Conservation (phyloP, 1,140 invertebrate species). For the Coelopa frigida region DNA sequence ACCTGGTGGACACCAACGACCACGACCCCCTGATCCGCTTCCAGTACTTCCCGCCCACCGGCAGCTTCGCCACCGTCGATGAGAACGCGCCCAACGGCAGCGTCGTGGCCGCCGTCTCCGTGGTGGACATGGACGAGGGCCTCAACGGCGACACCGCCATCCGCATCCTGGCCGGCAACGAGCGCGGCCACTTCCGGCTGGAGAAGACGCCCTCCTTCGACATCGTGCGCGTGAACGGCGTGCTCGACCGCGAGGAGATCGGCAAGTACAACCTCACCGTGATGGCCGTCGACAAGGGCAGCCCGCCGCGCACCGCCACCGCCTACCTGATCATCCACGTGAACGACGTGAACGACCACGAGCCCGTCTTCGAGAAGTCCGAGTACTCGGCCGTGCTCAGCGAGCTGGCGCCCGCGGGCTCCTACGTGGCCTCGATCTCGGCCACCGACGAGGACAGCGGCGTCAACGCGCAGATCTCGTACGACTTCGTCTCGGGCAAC, state of each 20-base stretch:
- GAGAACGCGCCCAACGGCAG: conserved; percentile 86
- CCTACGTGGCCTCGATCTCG: conserved; percentile 79
- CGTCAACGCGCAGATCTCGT: conserved; percentile 81
- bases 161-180: conserved; percentile 80
- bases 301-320: conserved; percentile 72
- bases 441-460: conserved; percentile 87
- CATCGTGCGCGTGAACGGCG: conserved; percentile 84
- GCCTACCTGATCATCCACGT: conserved; percentile 85
- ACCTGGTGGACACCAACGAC: conserved; percentile 88
- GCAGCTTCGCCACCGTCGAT: conserved; percentile 81
- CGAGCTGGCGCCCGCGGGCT: conserved; percentile 78
- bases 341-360: conserved; percentile 92
- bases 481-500: conserved; percentile 80
- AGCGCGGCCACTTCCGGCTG: conserved; percentile 79
- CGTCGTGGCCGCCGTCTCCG: conserved; percentile 87
- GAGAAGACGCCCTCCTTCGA: conserved; percentile 78
- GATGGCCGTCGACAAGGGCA: conserved; percentile 81
- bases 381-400: conserved; percentile 83
- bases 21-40: conserved; percentile 90
- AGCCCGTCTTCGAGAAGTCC: conserved; percentile 88
- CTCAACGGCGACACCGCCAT: conserved; percentile 81
- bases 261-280: conserved; percentile 88
- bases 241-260: conserved; percentile 87
- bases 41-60: conserved; percentile 75
- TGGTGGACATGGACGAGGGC: conserved; percentile 85